These are phyloP conservation scores for Sphenodon punctatus DNA, from an alignment of 2,797 vertebrate species.

Conservation along the genomic window DNA sequence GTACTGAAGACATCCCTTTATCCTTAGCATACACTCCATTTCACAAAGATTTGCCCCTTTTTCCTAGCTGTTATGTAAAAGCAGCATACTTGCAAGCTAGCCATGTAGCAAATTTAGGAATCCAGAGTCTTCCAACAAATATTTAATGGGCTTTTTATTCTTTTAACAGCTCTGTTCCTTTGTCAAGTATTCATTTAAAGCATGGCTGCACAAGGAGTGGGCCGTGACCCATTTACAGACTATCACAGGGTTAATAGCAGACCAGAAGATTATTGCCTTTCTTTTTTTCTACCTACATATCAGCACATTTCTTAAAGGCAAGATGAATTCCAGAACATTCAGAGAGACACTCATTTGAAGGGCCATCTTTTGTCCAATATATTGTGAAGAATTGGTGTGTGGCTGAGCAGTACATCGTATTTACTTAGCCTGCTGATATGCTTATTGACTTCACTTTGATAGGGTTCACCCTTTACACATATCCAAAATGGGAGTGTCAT, in stretches of 20 bases:
- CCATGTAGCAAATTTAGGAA: neutral
- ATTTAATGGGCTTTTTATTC: neutral
- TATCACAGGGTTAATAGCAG: neutral
- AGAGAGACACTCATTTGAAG: neutral
- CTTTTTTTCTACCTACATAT: neutral
- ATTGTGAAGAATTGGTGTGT: neutral
- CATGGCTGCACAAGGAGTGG: neutral
- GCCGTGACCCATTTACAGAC: neutral
- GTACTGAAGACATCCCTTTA: neutral
- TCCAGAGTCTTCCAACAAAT: neutral
- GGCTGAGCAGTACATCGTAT: neutral
- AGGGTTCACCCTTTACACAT: neutral
- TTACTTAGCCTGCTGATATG: neutral
- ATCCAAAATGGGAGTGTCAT: neutral
- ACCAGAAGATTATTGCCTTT: neutral
- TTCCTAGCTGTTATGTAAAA: neutral
- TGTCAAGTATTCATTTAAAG: conserved; percentile 24
- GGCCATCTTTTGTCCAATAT: neutral
- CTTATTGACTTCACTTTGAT: neutral
- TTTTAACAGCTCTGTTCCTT: neutral
- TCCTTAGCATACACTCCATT: neutral
- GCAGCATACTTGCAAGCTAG: neutral
- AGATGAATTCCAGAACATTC: neutral
- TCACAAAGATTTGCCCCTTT: neutral
- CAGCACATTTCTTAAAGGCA: neutral